A percentile compares a stretch with the other conserved stretches of the same genome.
Evolutionary conservation across 1,140 invertebrate genomes (phyloP).

Genomic region (Camponotus pennsylvanicus): DNA sequence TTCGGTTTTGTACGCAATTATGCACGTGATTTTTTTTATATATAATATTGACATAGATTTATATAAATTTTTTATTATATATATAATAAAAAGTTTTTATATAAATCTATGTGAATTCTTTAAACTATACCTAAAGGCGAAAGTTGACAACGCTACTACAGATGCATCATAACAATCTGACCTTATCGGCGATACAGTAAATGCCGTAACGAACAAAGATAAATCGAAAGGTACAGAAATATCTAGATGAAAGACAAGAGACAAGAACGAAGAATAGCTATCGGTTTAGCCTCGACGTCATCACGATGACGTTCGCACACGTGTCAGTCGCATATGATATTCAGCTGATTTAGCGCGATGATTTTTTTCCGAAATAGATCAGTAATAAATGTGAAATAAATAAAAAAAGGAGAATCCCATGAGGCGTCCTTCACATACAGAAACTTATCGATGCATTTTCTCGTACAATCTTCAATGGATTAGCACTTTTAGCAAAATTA

Average conservation of each 20-base stretch:
- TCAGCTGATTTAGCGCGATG: not conserved
- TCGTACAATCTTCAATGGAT: not conserved
- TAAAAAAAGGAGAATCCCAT: not conserved
- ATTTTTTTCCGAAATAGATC: constrained; percentile 52
- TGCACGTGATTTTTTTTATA: not conserved
- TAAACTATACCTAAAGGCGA: constrained; percentile 9
- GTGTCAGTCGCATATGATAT: constrained; percentile 69
- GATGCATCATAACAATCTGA: not conserved
- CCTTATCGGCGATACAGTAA: constrained; percentile 8
- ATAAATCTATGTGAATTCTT: constrained; percentile 27
- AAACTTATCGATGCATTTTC: not conserved
- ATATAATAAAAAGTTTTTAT: not conserved
- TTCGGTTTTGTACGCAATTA: not conserved
- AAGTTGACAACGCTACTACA: constrained; percentile 13
- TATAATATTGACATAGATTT: too few relatives aligned
- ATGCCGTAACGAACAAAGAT: not conserved
- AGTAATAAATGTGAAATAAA: constrained; percentile 7
- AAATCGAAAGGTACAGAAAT: constrained; percentile 66
- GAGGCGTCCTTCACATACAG: not conserved
- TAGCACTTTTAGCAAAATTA: not conserved
- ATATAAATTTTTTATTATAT: too few relatives aligned
- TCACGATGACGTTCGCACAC: constrained; percentile 61
- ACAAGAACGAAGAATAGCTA: constrained; percentile 68
- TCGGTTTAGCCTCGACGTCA: constrained; percentile 69
- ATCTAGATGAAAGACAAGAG: constrained; percentile 62